These are phyloP conservation scores for Bovichtus diacanthus DNA, from an alignment of 2,797 vertebrate genomes.

Conservation along the genomic window DNA sequence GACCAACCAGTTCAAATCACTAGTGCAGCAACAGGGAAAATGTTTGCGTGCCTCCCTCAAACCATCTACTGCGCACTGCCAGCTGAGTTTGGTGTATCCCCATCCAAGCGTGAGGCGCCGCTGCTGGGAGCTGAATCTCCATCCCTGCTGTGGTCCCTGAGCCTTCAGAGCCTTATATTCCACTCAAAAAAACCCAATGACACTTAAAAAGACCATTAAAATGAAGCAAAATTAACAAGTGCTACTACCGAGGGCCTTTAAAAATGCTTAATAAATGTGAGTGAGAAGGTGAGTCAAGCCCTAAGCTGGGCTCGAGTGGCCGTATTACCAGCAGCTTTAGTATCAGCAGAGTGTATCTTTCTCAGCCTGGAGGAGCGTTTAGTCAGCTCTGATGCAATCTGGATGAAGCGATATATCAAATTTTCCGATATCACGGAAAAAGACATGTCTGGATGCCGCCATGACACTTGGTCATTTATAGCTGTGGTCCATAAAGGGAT, in stretches of 20 bases:
- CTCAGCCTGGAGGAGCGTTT: neutral
- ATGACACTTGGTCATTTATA: no score
- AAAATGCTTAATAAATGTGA: conserved; percentile 12
- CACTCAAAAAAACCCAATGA: neutral
- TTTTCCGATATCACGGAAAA: no score
- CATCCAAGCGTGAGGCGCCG: conserved; percentile 11
- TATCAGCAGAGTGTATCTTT: conserved; percentile 1
- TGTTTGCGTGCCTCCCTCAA: conserved; percentile 20
- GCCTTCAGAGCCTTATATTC: conserved; percentile 1
- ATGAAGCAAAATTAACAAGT: conserved; percentile 1
- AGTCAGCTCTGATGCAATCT: neutral
- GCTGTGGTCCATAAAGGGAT: no score
- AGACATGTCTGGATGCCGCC: no score
- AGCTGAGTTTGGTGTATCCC: conserved; percentile 15
- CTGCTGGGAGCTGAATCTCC: conserved; percentile 16
- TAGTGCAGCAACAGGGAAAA: conserved; percentile 26
- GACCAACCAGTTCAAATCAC: conserved; percentile 30
- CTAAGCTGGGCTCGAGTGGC: conserved; percentile 4
- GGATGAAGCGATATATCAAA: no score
- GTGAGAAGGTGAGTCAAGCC: conserved; percentile 24
- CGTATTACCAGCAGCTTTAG: conserved; percentile 13
- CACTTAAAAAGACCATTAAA: conserved; percentile 14
- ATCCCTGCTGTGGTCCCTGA: conserved; percentile 20
- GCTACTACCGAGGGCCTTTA: neutral
- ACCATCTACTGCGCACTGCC: neutral